Evolutionary conservation across 2,113 vertebrate species (phyloP).

Genomic region (Engraulis encrasicolus): DNA sequence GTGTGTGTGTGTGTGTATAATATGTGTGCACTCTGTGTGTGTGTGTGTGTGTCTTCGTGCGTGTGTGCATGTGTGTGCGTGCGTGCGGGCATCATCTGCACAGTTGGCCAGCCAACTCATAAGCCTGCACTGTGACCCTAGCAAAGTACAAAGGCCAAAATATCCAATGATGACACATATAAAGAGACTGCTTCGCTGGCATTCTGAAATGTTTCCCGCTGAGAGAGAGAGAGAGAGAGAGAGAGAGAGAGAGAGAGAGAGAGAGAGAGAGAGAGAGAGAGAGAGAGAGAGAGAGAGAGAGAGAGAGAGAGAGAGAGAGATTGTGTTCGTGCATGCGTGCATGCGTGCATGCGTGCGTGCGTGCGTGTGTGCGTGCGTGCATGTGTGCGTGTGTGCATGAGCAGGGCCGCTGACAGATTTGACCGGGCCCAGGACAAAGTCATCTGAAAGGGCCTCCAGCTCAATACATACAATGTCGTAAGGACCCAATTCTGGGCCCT

Average conservation of each 20-base stretch:
- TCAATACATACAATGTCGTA: too few relatives aligned
- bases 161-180: not conserved
- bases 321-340: too few relatives aligned
- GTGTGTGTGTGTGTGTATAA: constrained; percentile 22
- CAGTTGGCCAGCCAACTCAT: not conserved
- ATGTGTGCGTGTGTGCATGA: too few relatives aligned
- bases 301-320: too few relatives aligned
- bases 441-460: too few relatives aligned
- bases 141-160: not conserved
- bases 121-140: not conserved
- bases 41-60: not conserved
- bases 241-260: not conserved
- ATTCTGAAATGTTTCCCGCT: not conserved
- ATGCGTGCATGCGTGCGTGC: too few relatives aligned
- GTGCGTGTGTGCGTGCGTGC: too few relatives aligned
- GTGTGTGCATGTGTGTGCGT: constrained; percentile 33
- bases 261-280: not conserved
- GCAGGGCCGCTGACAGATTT: too few relatives aligned
- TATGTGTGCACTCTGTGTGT: constrained; percentile 8
- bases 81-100: not conserved
- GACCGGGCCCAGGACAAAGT: too few relatives aligned
- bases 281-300: not conserved
- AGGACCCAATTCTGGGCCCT: too few relatives aligned
- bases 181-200: not conserved
- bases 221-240: not conserved